These are phyloP conservation scores for Selenia dentaria DNA, from an alignment of 2,888 invertebrate species.

Conservation along the genomic window DNA sequence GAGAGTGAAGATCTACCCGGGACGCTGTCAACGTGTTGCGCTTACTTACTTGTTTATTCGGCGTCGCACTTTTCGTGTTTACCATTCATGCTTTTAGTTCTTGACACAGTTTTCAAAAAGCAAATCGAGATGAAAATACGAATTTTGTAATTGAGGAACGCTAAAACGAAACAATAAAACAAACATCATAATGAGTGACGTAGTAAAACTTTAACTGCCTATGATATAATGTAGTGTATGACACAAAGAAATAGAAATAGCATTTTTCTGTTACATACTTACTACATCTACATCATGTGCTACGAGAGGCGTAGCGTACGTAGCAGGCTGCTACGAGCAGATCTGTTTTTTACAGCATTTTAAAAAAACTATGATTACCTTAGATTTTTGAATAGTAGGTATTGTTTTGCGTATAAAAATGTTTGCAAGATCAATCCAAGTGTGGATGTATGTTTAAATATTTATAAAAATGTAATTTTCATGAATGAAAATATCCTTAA, in stretches of 20 bases:
- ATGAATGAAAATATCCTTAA: too few relatives aligned
- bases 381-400: too few relatives aligned
- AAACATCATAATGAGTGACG: slow-evolving; percentile 8
- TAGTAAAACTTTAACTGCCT: slow-evolving; percentile 8
- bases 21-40: slow-evolving; percentile 70
- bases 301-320: slow-evolving; percentile 53
- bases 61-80: slow-evolving; percentile 49
- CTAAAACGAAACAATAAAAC: background rate
- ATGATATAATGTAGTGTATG: background rate
- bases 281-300: slow-evolving; percentile 30
- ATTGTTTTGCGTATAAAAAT: too few relatives aligned
- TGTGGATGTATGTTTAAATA: too few relatives aligned
- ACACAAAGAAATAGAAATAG: slow-evolving; percentile 15
- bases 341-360: slow-evolving; percentile 11
- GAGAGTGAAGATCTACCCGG: slow-evolving; percentile 70
- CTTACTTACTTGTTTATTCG: slow-evolving; percentile 52
- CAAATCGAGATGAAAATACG: background rate
- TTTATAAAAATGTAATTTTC: too few relatives aligned
- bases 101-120: slow-evolving; percentile 5
- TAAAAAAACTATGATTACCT: too few relatives aligned
- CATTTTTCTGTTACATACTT: slow-evolving; percentile 18
- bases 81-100: slow-evolving; percentile 34
- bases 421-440: too few relatives aligned
- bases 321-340: slow-evolving; percentile 46
- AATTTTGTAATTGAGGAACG: background rate